phyloP scores from a whole-genome alignment of 2,888 invertebrate species.

The Eristalis intricaria region DNA sequence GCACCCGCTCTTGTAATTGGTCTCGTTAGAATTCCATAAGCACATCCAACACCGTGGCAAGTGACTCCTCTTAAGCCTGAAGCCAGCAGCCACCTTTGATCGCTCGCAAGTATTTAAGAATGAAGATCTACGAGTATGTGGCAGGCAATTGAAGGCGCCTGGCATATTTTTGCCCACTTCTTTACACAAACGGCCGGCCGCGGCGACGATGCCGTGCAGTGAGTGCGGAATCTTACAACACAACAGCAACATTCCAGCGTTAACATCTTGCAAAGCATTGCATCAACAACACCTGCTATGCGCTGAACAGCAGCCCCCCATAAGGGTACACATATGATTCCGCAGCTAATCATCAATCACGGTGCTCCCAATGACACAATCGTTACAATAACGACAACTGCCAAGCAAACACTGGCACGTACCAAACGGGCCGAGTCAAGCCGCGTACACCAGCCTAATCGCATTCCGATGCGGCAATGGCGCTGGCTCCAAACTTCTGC shows the following conservation, averaged over 20 bases:
- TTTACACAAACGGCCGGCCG: too few relatives aligned
- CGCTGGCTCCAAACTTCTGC: constrained; percentile 63
- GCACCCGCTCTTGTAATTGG: neutral
- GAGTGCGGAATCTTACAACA: neutral
- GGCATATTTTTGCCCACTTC: neutral
- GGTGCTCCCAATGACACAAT: constrained; percentile 12
- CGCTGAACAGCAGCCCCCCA: neutral
- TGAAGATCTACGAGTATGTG: neutral
- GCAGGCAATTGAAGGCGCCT: neutral
- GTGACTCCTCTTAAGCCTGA: neutral
- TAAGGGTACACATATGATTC: neutral
- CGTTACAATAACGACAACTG: constrained; percentile 39
- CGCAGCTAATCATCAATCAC: neutral
- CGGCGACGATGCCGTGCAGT: neutral
- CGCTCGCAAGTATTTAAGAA: neutral
- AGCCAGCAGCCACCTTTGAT: neutral
- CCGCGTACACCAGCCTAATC: constrained; percentile 33
- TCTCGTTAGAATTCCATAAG: neutral
- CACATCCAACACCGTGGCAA: neutral
- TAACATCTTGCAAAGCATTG: neutral
- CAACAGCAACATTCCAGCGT: neutral
- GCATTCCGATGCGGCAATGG: constrained; percentile 52
- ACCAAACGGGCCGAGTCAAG: neutral
- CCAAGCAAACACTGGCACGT: constrained; percentile 15
- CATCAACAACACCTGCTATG: constrained; percentile 51